These are phyloP conservation scores for Epistrophella euchroma DNA, from an alignment of 2,888 invertebrate species.

Conservation along the genomic window DNA sequence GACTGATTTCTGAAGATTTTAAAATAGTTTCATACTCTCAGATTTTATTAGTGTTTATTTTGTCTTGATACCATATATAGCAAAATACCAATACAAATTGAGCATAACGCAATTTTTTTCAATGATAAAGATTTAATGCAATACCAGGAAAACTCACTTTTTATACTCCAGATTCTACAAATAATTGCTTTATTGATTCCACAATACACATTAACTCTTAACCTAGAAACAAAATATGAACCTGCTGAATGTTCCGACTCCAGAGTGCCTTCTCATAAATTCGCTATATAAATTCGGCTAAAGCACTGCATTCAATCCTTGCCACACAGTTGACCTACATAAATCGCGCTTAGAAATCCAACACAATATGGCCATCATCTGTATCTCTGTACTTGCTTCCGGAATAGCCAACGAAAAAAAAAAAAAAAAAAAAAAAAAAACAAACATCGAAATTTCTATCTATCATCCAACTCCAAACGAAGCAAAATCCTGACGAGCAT, in stretches of 20 bases:
- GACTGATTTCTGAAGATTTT: too few relatives aligned
- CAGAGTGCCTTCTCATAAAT: neutral
- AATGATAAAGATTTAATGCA: neutral
- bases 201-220: neutral
- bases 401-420: conserved; percentile 8
- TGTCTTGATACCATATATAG: too few relatives aligned
- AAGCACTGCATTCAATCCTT: conserved; percentile 1
- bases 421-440: conserved; percentile 14
- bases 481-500: conserved; percentile 43
- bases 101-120: too few relatives aligned
- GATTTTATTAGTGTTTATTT: too few relatives aligned
- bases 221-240: conserved; percentile 14
- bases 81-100: too few relatives aligned
- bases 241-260: conserved; percentile 1
- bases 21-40: too few relatives aligned
- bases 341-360: conserved; percentile 44
- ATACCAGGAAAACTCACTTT: neutral
- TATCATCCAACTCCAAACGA: conserved; percentile 24
- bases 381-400: conserved; percentile 15
- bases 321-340: conserved; percentile 50
- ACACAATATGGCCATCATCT: conserved; percentile 35
- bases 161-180: neutral
- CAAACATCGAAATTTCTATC: conserved; percentile 4
- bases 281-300: neutral
- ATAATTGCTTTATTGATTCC: neutral